A percentile compares a stretch with the other conserved stretches of the same genome.
Evolutionary conservation across 1,140 invertebrate genomes (phyloP).

Genomic region (Elysia chlorotica): DNA sequence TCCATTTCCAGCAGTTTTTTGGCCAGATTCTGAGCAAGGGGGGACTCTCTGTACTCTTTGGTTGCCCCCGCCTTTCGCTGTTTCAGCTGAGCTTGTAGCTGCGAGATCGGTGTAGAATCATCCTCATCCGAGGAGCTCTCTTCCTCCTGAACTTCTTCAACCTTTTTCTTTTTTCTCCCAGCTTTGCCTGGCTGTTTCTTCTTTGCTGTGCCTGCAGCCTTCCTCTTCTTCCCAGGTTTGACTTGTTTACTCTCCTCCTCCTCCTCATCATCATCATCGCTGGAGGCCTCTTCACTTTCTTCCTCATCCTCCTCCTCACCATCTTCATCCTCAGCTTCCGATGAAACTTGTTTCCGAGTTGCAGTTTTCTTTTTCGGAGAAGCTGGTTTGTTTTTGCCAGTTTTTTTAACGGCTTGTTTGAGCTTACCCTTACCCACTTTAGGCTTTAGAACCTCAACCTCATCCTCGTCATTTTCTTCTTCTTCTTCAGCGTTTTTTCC

Average conservation of each 20-base stretch:
- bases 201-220: neutral
- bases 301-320: constrained; percentile 20
- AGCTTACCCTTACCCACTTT: constrained; percentile 3
- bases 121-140: constrained; percentile 10
- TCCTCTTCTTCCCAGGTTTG: neutral
- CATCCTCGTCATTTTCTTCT: constrained; percentile 1
- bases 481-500: constrained; percentile 63
- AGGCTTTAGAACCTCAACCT: constrained; percentile 1
- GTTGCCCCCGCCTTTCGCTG: neutral
- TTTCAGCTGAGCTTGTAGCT: constrained; percentile 8
- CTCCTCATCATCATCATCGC: constrained; percentile 18
- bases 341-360: too few relatives aligned
- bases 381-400: constrained; percentile 22
- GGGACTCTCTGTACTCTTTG: neutral
- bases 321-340: constrained; percentile 15
- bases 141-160: neutral
- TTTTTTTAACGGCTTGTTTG: constrained; percentile 23
- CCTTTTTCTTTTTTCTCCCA: neutral
- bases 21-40: neutral
- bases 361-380: too few relatives aligned
- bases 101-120: constrained; percentile 12
- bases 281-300: constrained; percentile 10
- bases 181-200: neutral
- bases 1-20: neutral
- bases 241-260: neutral